These are phyloP conservation scores for Hypomesus transpacificus DNA, from an alignment of 2,113 vertebrate genomes.

Conservation along the genomic window DNA sequence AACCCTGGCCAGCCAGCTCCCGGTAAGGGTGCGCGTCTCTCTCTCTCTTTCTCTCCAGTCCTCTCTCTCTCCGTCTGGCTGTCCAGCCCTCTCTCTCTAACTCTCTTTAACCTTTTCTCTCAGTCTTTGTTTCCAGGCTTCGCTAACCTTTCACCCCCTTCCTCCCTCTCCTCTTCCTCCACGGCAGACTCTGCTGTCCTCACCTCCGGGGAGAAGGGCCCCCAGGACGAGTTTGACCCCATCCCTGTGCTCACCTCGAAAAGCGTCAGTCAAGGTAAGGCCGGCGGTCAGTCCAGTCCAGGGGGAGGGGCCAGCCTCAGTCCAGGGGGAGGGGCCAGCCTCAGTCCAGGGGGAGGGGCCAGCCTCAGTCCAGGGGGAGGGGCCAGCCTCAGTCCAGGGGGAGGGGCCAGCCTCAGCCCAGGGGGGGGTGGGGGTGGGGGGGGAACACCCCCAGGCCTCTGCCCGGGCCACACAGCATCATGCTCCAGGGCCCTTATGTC, in stretches of 20 bases:
- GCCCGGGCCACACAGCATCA: too few relatives aligned
- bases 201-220: constrained; percentile 89
- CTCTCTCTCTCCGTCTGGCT: neutral
- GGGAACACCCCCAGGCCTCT: too few relatives aligned
- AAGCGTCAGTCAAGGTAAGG: constrained; percentile 97
- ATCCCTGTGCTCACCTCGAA: constrained; percentile 98
- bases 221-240: constrained; percentile 98
- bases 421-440: neutral
- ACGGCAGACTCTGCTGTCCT: constrained; percentile 92
- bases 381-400: too few relatives aligned
- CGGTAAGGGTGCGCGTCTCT: constrained; percentile 76
- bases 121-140: constrained; percentile 37
- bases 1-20: constrained; percentile 75
- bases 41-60: neutral
- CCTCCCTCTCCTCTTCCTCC: constrained; percentile 63
- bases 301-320: neutral
- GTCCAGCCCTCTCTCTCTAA: constrained; percentile 36
- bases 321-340: too few relatives aligned
- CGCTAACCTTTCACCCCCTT: constrained; percentile 43
- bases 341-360: too few relatives aligned
- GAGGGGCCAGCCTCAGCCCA: too few relatives aligned
- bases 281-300: constrained; percentile 10
- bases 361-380: too few relatives aligned
- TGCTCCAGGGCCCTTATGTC: too few relatives aligned
- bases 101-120: constrained; percentile 22